Conservation (phyloP, 2,113 vertebrate genomes). For the Pelmatolapia mariae region DNA sequence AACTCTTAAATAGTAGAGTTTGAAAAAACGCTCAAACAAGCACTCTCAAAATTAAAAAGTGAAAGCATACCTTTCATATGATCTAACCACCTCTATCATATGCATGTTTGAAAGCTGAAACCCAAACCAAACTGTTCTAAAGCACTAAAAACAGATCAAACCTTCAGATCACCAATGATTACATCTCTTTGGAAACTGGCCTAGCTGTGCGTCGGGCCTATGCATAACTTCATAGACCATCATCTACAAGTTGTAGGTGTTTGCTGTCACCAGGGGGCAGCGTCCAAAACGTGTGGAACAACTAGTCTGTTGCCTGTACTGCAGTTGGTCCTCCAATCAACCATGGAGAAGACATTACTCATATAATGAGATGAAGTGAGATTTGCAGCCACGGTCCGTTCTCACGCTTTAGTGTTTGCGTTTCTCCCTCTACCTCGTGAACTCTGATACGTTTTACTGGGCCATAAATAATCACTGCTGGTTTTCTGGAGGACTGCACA, state of each 20-base stretch:
- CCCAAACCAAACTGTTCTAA: not conserved
- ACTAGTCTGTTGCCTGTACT: not conserved
- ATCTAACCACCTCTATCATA: not conserved
- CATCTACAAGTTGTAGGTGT: not conserved
- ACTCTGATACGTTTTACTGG: not conserved
- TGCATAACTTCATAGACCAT: not conserved
- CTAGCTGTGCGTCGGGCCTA: fast-evolving
- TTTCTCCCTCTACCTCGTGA: not conserved
- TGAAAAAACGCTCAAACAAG: fast-evolving
- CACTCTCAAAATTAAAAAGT: not conserved
- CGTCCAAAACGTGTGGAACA: not conserved
- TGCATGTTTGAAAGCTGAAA: not conserved
- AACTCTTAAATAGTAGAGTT: not conserved
- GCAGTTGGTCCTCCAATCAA: not conserved
- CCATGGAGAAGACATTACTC: not conserved
- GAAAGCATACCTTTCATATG: not conserved
- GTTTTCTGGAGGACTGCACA: not conserved
- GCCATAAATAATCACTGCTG: not conserved
- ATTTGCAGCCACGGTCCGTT: not conserved
- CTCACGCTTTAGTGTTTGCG: not conserved
- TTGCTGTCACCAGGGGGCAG: no score
- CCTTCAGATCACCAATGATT: not conserved
- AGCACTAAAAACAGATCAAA: not conserved
- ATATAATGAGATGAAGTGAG: not conserved
- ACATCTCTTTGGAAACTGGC: not conserved